A percentile compares a stretch with the other conserved stretches of the same genome.
phyloP scores from a whole-genome alignment of 2,888 invertebrate genomes.

The Eurytoma californica region DNA sequence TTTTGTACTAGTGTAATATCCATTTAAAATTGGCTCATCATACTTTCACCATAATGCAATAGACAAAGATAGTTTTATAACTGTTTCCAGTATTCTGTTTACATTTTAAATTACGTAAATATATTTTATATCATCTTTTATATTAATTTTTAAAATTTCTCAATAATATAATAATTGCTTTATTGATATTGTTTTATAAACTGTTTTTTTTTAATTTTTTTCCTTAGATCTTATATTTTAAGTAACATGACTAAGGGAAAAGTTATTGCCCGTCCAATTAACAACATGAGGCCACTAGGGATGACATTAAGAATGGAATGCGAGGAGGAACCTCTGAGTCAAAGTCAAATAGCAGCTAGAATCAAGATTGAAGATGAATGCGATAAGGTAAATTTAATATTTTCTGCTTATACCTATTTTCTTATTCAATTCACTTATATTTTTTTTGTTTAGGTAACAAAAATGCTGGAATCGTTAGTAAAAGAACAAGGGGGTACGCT shows the following conservation, averaged over 20 bases:
- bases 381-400: conserved; percentile 61
- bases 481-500: conserved; percentile 71
- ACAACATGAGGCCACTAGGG: conserved; percentile 63
- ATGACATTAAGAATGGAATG: conserved; percentile 75
- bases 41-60: too few relatives aligned
- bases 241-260: conserved; percentile 49
- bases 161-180: neutral
- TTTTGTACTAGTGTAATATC: too few relatives aligned
- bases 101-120: too few relatives aligned
- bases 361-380: conserved; percentile 70
- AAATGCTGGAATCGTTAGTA: conserved; percentile 69
- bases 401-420: neutral
- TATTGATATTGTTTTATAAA: neutral
- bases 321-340: conserved; percentile 74
- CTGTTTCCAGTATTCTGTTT: too few relatives aligned
- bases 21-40: too few relatives aligned
- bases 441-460: conserved; percentile 62
- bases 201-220: too few relatives aligned
- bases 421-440: conserved; percentile 16
- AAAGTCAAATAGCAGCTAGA: conserved; percentile 70
- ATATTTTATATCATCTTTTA: too few relatives aligned
- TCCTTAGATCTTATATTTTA: conserved; percentile 1
- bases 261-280: conserved; percentile 64
- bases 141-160: neutral
- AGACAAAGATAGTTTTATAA: too few relatives aligned